Evolutionary conservation across 2,113 vertebrate genomes (phyloP).

Genomic region (Petrocephalus microphthalmus): DNA sequence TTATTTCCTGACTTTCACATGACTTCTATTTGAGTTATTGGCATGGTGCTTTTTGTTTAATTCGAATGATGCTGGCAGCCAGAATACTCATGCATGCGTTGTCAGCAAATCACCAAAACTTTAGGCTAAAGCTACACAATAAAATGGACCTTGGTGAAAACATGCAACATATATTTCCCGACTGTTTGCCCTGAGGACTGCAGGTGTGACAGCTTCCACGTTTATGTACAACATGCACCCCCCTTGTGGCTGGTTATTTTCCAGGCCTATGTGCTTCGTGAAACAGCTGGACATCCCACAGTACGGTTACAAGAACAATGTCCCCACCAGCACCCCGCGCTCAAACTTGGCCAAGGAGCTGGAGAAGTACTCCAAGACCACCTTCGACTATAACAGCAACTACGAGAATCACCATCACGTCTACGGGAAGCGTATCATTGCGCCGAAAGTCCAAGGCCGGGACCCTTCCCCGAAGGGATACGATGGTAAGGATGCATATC

Average conservation of each 20-base stretch:
- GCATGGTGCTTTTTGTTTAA: not conserved
- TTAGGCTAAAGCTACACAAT: not conserved
- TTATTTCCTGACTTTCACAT: not conserved
- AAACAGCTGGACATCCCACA: conserved; percentile 99
- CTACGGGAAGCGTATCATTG: conserved; percentile 85
- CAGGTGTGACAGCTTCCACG: conserved; percentile 8
- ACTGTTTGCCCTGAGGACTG: not conserved
- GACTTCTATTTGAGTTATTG: not conserved
- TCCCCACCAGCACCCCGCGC: conserved; percentile 86
- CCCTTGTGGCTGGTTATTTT: conserved; percentile 45
- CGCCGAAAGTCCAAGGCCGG: conserved; percentile 80
- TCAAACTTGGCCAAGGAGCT: conserved; percentile 89
- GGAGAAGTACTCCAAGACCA: conserved; percentile 87
- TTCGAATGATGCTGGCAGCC: not conserved
- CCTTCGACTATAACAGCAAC: conserved; percentile 80
- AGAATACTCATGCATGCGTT: not conserved
- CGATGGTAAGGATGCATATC: conserved; percentile 71
- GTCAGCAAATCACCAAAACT: not conserved
- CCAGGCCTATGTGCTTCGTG: conserved; percentile 98
- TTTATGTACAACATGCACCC: conserved; percentile 18
- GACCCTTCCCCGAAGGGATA: conserved; percentile 92
- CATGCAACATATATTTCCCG: not conserved
- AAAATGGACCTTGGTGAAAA: not conserved
- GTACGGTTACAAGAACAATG: conserved; percentile 94
- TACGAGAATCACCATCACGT: conserved; percentile 72